Evolutionary conservation across 2,888 invertebrate species (phyloP).

Genomic region (Smittia aterrima): DNA sequence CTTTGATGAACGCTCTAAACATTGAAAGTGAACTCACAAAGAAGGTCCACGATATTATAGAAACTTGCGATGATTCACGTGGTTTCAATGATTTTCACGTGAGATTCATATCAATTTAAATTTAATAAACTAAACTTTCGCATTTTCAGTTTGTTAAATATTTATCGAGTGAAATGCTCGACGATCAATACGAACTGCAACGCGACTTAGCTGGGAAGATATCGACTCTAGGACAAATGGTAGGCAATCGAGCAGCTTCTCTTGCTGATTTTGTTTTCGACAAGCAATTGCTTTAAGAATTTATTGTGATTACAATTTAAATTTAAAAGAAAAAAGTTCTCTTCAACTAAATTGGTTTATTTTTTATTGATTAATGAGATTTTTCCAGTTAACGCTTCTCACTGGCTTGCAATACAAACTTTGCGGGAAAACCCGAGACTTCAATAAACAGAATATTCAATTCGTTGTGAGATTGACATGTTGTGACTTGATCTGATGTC

Average conservation of each 20-base stretch:
- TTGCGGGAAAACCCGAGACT: no score
- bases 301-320: no score
- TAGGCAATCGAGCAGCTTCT: slow-evolving; percentile 61
- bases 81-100: slow-evolving; percentile 78
- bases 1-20: slow-evolving; percentile 72
- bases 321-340: no score
- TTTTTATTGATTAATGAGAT: no score
- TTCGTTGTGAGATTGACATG: no score
- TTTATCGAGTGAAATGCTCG: slow-evolving; percentile 70
- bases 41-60: slow-evolving; percentile 69
- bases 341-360: no score
- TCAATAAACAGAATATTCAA: no score
- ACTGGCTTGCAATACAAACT: no score
- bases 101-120: slow-evolving; percentile 51
- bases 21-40: slow-evolving; percentile 77
- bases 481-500: no score
- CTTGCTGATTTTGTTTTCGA: slow-evolving; percentile 84
- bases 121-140: neutral
- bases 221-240: slow-evolving; percentile 72
- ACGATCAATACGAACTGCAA: slow-evolving; percentile 85
- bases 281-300: slow-evolving; percentile 65
- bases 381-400: no score
- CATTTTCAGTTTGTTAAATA: slow-evolving; percentile 67
- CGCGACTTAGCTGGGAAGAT: slow-evolving; percentile 79
- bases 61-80: slow-evolving; percentile 61